Conservation (phyloP, 2,888 invertebrate genomes). For the Apomyelois bistriatella region DNA sequence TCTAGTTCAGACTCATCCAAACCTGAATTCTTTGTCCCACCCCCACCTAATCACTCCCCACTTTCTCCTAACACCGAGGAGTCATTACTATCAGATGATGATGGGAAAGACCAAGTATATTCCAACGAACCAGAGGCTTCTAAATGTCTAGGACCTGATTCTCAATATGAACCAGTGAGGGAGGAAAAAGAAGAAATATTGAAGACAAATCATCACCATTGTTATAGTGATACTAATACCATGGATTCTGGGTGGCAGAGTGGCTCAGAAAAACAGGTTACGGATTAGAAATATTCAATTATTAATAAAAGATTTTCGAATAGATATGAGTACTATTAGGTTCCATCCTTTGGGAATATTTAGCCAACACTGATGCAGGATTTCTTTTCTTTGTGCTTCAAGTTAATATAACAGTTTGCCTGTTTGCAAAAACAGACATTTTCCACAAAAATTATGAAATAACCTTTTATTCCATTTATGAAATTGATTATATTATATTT, state of each 20-base stretch:
- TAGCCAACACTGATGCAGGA: no score
- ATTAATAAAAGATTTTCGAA: not conserved
- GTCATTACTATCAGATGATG: slow-evolving; percentile 63
- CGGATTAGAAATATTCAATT: slow-evolving; percentile 41
- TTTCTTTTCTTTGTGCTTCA: no score
- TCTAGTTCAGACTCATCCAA: slow-evolving; percentile 48
- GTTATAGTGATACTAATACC: slow-evolving; percentile 80
- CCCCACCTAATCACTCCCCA: slow-evolving; percentile 52
- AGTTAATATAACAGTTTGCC: no score
- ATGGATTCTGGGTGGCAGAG: slow-evolving; percentile 86
- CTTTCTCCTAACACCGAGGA: slow-evolving; percentile 69
- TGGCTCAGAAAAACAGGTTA: slow-evolving; percentile 82
- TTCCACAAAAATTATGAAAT: no score
- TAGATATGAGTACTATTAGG: no score
- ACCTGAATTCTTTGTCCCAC: slow-evolving; percentile 53
- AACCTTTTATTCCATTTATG: no score
- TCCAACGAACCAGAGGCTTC: slow-evolving; percentile 55
- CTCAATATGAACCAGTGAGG: slow-evolving; percentile 64
- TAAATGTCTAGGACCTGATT: slow-evolving; percentile 63
- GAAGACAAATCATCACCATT: slow-evolving; percentile 72
- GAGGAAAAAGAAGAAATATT: slow-evolving; percentile 60
- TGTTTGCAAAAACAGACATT: no score
- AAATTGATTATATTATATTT: no score
- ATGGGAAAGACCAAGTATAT: slow-evolving; percentile 36
- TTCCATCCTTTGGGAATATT: no score